Evolutionary conservation across 2,113 vertebrate species (phyloP), one percentile per base, ranked within the genome.

Genomic region (Cyprinus carpio): DNA sequence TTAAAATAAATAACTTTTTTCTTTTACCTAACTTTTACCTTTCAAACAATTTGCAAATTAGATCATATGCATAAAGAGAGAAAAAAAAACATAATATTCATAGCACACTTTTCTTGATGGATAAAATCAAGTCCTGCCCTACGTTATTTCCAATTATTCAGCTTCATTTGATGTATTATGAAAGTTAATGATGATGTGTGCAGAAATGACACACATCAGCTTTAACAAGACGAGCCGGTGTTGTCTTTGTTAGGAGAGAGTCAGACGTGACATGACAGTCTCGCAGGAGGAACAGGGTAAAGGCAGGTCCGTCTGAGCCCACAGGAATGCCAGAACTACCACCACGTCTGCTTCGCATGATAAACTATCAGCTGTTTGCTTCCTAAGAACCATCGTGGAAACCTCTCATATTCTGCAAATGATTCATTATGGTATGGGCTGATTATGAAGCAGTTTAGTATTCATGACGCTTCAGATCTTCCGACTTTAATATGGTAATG

Each of bases 381-480:
- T 51, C 12, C 49, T 15, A 51, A 60, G 10, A 62, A 62, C 58
- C 67, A 72, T 40, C 69, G 9, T 54, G 51, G 51, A 54, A 6
- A 54, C 51, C 16, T 72, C 64, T 72, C 34, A 43, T 43, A 23
- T 23, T 23, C 67, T 12, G 20, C 20, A 12, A 72, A 72, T 72
- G 18, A 23, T n/a, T 72, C 20, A 40, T 43, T 72, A 37, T 2
- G 16, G 9, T 4, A 72, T 6, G 11, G 4, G 0, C 18, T 72
- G 18, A 72, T 12, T 72, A 72, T 72, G 12, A 43, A 72, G 20
- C 18, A 40, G 69, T 23, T 12, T 12, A n/a, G 20, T 6, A 72
- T 72, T 72, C 69, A 43, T 72, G 69, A 72, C 2, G 11, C 69
- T 40, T 72, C 20, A 72, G 18, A 72, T 72, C 69, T 34, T 72